Conservation (phyloP, 2,113 vertebrate species). For the Labeo catla region DNA sequence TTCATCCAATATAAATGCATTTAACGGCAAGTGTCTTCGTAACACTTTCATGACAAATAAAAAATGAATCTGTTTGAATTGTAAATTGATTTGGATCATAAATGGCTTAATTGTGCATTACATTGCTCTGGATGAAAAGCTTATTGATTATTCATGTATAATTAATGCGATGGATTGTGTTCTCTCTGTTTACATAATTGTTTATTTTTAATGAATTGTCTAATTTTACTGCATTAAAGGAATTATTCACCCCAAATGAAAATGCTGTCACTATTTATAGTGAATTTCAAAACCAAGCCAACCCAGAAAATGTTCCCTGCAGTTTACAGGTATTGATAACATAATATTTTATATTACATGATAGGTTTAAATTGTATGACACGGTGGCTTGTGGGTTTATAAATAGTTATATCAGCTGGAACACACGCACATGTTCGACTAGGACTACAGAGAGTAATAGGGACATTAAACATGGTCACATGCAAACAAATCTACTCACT, state of each 20-base stretch:
- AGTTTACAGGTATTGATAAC: background rate
- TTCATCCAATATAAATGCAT: background rate
- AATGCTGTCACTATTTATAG: background rate
- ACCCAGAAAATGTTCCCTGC: background rate
- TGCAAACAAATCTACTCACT: background rate
- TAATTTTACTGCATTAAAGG: background rate
- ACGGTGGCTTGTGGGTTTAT: background rate
- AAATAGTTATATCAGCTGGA: background rate
- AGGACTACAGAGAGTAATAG: background rate
- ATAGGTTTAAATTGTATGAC: background rate
- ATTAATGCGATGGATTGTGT: background rate
- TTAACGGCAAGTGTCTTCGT: background rate
- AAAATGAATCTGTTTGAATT: background rate
- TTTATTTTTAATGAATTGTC: background rate
- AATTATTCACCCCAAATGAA: background rate
- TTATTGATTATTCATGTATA: background rate
- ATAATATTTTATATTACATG: background rate
- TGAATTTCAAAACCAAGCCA: background rate
- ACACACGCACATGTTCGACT: background rate
- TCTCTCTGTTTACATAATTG: background rate
- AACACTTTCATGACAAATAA: background rate
- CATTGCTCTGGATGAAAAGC: background rate
- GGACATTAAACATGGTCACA: background rate
- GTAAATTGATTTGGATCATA: background rate
- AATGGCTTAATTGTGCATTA: background rate